Evolutionary conservation across 2,113 vertebrate genomes (phyloP), one percentile per base, ranked within the genome.

Genomic region (Microtus richardsoni): DNA sequence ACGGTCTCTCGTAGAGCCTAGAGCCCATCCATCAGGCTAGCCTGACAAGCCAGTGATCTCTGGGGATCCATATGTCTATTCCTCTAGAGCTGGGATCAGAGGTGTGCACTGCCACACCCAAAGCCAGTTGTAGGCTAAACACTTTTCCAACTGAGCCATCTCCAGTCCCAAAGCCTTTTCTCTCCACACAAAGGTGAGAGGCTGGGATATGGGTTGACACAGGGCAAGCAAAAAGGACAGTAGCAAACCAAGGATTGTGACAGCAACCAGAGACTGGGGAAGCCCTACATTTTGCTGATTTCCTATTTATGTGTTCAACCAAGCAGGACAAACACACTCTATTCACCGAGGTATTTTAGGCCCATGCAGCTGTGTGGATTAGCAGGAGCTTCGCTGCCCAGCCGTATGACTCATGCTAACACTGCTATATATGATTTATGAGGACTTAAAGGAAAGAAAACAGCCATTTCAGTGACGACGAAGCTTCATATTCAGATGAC

Each of bases 311-410:
- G 78, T 58, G 91, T 66, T 91, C 86, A 95, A 54, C 91, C 74
- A 39, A 73, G 94, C 95, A 97, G 97, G 97, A 97, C 97, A 95
- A 97, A 97, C 97, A 97, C 7, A 26, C 96, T 92, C 89, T 95
- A 93, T 97, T 95, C 96, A 95, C 91, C 0, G 92, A 96, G 91
- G 96, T 96, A 97, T 97, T 97, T 97, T 97, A 95, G 96, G 97
- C 96, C 89, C 9, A 7, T 95, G 94, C 96, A 97, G 97, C 97
- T 97, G 97, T 85, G 95, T 94, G 97, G 97, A 96, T 96, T 97
- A 96, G 97, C 97, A 70, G 97, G 94, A 93, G 96, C 91, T 95
- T 75, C 95, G 91, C 91, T 95, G 91, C 85, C 36, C 73, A 97
- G 95, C 94, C 74, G 41, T 73, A 80, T 94, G 96, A 92, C 86